Evolutionary conservation across 2,113 vertebrate species (phyloP), one percentile per base, ranked within the genome.

Genomic region (Carettochelys insculpta): DNA sequence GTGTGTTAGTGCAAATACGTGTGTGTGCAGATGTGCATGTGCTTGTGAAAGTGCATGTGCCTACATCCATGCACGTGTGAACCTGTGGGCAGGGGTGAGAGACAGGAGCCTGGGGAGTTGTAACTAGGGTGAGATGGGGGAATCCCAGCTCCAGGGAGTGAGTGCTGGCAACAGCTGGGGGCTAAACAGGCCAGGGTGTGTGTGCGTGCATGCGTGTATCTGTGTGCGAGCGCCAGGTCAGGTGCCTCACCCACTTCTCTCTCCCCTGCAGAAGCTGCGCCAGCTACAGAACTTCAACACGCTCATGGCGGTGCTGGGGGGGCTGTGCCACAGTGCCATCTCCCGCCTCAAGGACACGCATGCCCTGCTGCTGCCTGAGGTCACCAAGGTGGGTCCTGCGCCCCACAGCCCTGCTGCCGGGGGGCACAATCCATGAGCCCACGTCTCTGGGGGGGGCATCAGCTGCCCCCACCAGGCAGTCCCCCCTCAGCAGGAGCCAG

Each of bases 221-320:
- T n/a, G n/a, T n/a, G n/a, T n/a, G n/a, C n/a, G n/a, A n/a, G n/a
- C n/a, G n/a, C n/a, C n/a, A n/a, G n/a, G n/a, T 16, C 31, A 4
- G n/a, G 3, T 5, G 34, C n/a, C 61, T 68, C 34, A 68, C 19
- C 5, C 19, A 5, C 16, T 34, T 31, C 2, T 4, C 20, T 25
- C 85, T 88, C 76, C 52, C 31, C 71, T 79, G 22, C 34, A 99
- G 99, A 99, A 97, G 95, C 98, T 99, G 61, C 97, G 96, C 84
- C 93, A 97, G 51, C 94, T 99, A 92, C 98, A 99, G 95, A 99
- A 99, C 96, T 99, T 99, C 95, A 99, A 98, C 97, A 99, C 99
- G 47, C 96, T 99, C 88, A 99, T 99, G 99, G 99, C 99, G 0
- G 98, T 99, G 47, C 99, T 98, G 0, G 99, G 99, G 38, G 99